Evolutionary conservation across 2,888 invertebrate genomes (phyloP), one percentile per base, ranked within the genome.

Genomic region (Lithosia quadra): DNA sequence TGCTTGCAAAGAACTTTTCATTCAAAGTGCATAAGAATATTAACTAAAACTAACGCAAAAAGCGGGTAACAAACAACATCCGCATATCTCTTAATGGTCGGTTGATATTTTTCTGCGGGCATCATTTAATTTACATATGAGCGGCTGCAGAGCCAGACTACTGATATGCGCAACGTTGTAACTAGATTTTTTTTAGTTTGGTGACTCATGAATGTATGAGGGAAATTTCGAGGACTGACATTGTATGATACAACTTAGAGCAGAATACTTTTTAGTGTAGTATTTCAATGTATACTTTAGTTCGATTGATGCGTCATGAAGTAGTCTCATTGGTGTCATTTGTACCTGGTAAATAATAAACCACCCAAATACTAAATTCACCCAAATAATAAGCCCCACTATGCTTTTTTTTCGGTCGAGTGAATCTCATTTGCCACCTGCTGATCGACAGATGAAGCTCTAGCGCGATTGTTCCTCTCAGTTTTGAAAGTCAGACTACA

Each of bases 111-210:
- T 91, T 88, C 83, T 86, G 85, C 78, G 85, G 81, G 82, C 92
- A 92, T 92, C 93, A 92, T 93, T 93, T 92, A 92, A 93, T 93
- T 93, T 92, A 92, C 92, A 92, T 92, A 91, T 91, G 88, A 88
- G 87, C 88, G 86, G 86, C 83, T 87, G 84, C 84, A 76, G 74
- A 62, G 69, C 84, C 82, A n/a, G 85, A 84, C 63, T 68, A n/a
- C 60, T 81, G 65, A 7, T 7, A 7, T 36, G 13, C 56, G 56
- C 11, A 57, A 71, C 70, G 75, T 78, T 53, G 67, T 65, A 67
- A 62, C 55, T 60, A 18, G 34, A 21, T 0, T 15, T 55, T 63
- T 55, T 53, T 21, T n/a, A 18, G n/a, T 55, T 49, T 39, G n/a
- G 24, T 62, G 10, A 18, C 8, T 39, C 18, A 21, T 24, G 55